phyloP scores from a whole-genome alignment of 2,888 invertebrate species.

The Drosophila prolongata region DNA sequence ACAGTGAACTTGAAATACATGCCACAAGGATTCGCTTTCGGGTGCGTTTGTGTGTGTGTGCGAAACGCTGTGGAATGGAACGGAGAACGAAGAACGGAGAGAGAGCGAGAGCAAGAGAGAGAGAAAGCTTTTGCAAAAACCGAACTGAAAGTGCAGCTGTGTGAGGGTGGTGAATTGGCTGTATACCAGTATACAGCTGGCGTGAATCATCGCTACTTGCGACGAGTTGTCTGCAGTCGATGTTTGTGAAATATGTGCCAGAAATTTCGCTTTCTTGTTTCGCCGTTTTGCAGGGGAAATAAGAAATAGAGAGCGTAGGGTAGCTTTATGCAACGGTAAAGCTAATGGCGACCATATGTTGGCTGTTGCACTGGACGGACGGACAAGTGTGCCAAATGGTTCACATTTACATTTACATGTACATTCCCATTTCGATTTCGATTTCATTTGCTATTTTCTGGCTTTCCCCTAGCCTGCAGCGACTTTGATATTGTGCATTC shows the following conservation, averaged over 20 bases:
- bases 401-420: slow-evolving; percentile 5
- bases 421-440: slow-evolving; percentile 51
- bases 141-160: slow-evolving; percentile 27
- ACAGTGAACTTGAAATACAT: slow-evolving; percentile 91
- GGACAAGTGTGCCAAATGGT: slow-evolving; percentile 37
- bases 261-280: slow-evolving; percentile 80
- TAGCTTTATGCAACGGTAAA: slow-evolving; percentile 63
- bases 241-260: slow-evolving; percentile 70
- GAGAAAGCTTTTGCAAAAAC: slow-evolving; percentile 25
- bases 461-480: slow-evolving; percentile 9
- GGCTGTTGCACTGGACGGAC: slow-evolving; percentile 20
- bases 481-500: slow-evolving; percentile 41
- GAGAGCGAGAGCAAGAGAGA: background rate
- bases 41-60: slow-evolving; percentile 19
- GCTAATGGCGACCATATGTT: slow-evolving; percentile 28
- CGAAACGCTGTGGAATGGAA: slow-evolving; percentile 39
- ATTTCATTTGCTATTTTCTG: slow-evolving; percentile 47
- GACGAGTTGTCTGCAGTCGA: slow-evolving; percentile 70
- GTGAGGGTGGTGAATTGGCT: slow-evolving; percentile 41
- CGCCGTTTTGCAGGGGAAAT: slow-evolving; percentile 39
- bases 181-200: slow-evolving; percentile 16
- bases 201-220: slow-evolving; percentile 66
- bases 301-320: background rate
- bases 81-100: slow-evolving; percentile 9
- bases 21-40: slow-evolving; percentile 77